Evolutionary conservation across 2,113 vertebrate genomes (phyloP).

Genomic region (Zosterops hypoxanthus): DNA sequence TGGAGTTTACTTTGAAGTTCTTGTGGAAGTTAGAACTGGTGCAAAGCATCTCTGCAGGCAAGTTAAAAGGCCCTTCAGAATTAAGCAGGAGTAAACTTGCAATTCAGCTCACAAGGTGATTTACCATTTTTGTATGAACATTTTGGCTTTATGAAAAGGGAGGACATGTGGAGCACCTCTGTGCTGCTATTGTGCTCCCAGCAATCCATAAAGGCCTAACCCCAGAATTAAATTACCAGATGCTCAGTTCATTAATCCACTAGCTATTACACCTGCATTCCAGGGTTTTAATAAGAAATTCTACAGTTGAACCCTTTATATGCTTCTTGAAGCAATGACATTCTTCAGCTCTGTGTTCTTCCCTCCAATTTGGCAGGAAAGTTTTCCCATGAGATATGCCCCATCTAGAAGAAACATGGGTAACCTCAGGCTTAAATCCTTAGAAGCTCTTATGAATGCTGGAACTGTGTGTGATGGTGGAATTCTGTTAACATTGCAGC

Average conservation of each 20-base stretch:
- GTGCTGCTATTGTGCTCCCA: not conserved
- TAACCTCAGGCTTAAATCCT: not conserved
- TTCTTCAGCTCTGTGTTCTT: not conserved
- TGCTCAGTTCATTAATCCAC: not conserved
- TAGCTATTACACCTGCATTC: constrained; percentile 1
- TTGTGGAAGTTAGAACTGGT: not conserved
- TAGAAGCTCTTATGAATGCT: not conserved
- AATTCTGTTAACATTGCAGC: not conserved
- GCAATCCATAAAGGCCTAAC: not conserved
- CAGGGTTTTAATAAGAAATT: not conserved
- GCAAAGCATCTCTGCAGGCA: not conserved
- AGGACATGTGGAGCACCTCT: not conserved
- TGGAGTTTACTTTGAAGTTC: not conserved
- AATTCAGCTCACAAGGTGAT: not conserved
- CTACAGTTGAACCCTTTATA: not conserved
- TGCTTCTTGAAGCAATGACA: not conserved
- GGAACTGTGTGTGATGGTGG: not conserved
- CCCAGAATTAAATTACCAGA: not conserved
- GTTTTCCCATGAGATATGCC: fast-evolving
- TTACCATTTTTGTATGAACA: not conserved
- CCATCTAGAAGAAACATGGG: not conserved
- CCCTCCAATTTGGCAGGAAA: not conserved
- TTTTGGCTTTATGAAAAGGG: not conserved
- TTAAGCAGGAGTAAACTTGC: not conserved
- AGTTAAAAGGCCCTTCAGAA: not conserved